Evolutionary conservation across 2,888 invertebrate species (phyloP), one percentile per base, ranked within the genome.

Genomic region (Ptilodon capucinus): DNA sequence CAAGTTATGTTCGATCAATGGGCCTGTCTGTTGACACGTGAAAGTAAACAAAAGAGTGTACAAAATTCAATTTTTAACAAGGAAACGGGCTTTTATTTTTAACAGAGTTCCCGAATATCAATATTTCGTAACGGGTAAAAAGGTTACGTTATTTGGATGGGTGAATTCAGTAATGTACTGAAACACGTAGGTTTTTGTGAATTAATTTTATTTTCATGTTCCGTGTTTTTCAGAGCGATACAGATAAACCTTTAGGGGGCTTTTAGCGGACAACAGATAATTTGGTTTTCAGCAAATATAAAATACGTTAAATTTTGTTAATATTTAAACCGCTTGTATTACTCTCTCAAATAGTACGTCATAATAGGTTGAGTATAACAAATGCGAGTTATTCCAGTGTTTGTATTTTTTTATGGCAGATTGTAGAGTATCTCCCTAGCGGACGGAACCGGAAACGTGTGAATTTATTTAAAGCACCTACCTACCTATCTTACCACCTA

Each of bases 41-140:
- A 73, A 68, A 65, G 46, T 57, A 60, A 68, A 70, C 74, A 44
- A 34, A 40, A 42, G 9, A 44, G 41, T 28, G 8, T 28, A 50
- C 72, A 71, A 62, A 69, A 68, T 60, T 53, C 46, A 62, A 64
- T 68, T 56, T 76, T 53, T 54, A 21, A n/a, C 34, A 42, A 48
- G 43, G 44, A 28, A 39, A 35, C 23, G 21, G 23, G 41, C 47
- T 50, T 66, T 60, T 61, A 59, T 57, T 64, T 72, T 68, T 63
- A 61, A 71, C 63, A 65, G 63, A 68, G 63, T 68, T 67, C 62
- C 63, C 71, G 65, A 70, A 70, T 75, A 76, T 76, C 73, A 69
- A 77, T 79, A 76, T 78, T 77, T 76, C 71, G 72, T 68, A 65
- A 67, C 61, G 71, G 72, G 66, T 67, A 60, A 70, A 72, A 71